Evolutionary conservation across 2,888 invertebrate genomes (phyloP).

Genomic region (Plebejus argus): DNA sequence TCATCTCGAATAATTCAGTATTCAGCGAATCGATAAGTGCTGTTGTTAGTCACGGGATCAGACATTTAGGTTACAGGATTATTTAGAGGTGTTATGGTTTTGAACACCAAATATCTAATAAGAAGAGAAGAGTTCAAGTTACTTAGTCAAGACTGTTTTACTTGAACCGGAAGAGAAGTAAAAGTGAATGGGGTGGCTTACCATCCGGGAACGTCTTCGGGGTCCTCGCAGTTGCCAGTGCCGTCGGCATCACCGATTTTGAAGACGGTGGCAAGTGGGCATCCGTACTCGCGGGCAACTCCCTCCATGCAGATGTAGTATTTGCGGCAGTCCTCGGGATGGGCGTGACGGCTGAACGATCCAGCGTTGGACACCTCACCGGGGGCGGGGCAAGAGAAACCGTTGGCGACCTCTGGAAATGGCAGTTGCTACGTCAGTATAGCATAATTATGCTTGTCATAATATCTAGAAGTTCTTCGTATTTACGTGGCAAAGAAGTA

Average conservation of each 20-base stretch:
- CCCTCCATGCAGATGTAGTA: constrained; percentile 97
- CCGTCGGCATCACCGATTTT: constrained; percentile 95
- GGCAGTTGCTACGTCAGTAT: constrained; percentile 4
- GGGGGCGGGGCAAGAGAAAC: constrained; percentile 91
- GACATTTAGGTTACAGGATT: constrained; percentile 61
- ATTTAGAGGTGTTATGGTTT: constrained; percentile 57
- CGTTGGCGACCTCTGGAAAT: constrained; percentile 92
- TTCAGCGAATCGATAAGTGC: constrained; percentile 46
- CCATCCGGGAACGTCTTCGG: constrained; percentile 98
- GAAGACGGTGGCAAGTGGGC: constrained; percentile 97
- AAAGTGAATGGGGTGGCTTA: constrained; percentile 39
- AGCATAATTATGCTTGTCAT: background rate
- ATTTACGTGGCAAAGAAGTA: too few species aligned
- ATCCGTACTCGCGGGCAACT: constrained; percentile 95
- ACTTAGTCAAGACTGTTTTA: constrained; percentile 57
- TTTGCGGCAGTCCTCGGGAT: constrained; percentile 96
- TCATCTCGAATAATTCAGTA: background rate
- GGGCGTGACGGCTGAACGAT: constrained; percentile 96
- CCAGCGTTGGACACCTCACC: constrained; percentile 91
- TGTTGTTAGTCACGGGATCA: constrained; percentile 77
- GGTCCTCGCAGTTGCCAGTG: constrained; percentile 96
- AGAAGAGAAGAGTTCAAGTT: constrained; percentile 64
- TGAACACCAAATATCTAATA: constrained; percentile 61
- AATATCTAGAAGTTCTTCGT: background rate
- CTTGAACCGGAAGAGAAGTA: constrained; percentile 57